Base-by-base conservation (phyloP, 2,113 vertebrate species). In the Litocranius walleri region DNA sequence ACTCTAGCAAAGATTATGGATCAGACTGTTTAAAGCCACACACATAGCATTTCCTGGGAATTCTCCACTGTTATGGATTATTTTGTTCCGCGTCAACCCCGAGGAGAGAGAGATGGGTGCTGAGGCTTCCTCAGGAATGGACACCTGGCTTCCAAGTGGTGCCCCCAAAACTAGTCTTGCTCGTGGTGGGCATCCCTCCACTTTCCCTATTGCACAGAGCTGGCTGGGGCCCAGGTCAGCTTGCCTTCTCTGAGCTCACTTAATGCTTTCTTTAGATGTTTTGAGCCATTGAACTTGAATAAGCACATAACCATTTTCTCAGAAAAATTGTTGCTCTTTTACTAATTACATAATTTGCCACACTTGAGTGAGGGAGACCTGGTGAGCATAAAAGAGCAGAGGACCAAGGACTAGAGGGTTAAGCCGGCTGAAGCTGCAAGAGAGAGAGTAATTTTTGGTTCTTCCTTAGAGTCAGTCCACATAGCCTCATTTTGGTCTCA, bases 231-330 rank as follows among this genome's bases (percentile, higher is more conserved):
- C 93, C 90, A 93, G 77, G 43, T 91, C 82, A 83, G 27, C 77
- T 89, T 93, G 71, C 86, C 93, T 91, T 80, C 50, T 78, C 48
- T n/a, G 40, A 29, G 64, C 88, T 71, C 40, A 45, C 93, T 87
- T 89, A 97, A 94, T 97, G 56, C 43, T 94, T 98, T 94, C 52
- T 64, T 93, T 81, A 74, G 84, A 90, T 85, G 84, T 90, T 93
- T 81, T 91, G 97, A 93, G 94, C 88, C 81, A 97, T 54, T 97
- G 90, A 95, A 95, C 87, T 85, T 96, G 93, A 84, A 87, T 87
- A 98, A 97, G 96, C 91, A 95, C 96, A 96, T 91, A 97, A 91
- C 89, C 95, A 97, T 98, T 97, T 98, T 96, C 96, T 94, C 77
- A 16, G 94, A 74, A 95, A 97, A 98, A 95, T 83, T 93, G 97